Evolutionary conservation across 2,888 invertebrate genomes (phyloP).

Genomic region (Ophion ventricosus): DNA sequence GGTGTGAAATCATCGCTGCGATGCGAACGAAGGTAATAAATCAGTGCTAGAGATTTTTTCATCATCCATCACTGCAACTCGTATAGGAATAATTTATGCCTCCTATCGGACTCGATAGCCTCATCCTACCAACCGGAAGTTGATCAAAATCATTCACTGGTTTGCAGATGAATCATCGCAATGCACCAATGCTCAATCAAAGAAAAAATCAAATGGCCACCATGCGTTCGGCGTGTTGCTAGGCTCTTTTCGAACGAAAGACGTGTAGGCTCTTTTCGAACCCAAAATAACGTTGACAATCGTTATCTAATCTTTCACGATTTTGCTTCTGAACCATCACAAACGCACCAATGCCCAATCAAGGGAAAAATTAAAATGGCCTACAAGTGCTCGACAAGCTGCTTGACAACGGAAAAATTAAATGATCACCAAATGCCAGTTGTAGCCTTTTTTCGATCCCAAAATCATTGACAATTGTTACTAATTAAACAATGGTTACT

Average conservation of each 20-base stretch:
- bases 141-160: not conserved
- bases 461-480: no score
- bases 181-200: not conserved
- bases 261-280: no score
- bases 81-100: not conserved
- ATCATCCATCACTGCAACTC: conserved; percentile 24
- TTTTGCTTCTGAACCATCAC: no score
- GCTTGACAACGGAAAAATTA: no score
- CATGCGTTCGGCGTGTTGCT: no score
- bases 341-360: no score
- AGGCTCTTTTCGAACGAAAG: no score
- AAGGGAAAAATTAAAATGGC: no score
- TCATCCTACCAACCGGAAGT: not conserved
- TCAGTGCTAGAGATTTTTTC: conserved; percentile 38
- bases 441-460: no score
- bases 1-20: conserved; percentile 20
- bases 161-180: not conserved
- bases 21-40: conserved; percentile 31
- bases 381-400: no score
- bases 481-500: no score
- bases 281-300: not conserved
- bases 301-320: not conserved
- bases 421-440: no score
- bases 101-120: conserved; percentile 5
- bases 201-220: not conserved